Evolutionary conservation across 2,113 vertebrate species (phyloP).

Genomic region (Lota lota): DNA sequence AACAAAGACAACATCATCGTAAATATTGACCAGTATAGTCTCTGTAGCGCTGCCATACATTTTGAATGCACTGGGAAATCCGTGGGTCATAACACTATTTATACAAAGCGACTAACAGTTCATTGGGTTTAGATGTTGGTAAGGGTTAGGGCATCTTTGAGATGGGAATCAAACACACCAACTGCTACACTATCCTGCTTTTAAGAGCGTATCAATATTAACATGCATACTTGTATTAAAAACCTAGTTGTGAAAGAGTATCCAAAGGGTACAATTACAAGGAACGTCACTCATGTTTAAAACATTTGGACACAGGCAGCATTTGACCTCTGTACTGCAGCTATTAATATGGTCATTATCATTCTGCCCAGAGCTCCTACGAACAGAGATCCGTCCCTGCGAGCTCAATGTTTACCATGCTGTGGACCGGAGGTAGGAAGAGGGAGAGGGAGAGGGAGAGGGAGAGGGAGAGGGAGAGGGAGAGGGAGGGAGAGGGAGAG

Average conservation of each 20-base stretch:
- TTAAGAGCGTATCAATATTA: no score
- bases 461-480: neutral
- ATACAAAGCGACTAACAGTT: no score
- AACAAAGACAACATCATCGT: no score
- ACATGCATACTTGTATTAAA: neutral
- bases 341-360: neutral
- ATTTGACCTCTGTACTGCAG: neutral
- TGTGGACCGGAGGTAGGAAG: neutral
- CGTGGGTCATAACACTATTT: no score
- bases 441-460: neutral
- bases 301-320: neutral
- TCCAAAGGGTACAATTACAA: neutral
- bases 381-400: neutral
- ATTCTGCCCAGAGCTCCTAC: no score
- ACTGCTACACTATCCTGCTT: no score
- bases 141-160: no score
- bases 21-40: no score
- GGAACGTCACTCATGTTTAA: neutral
- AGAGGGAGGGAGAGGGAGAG: no score
- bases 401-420: conserved; percentile 7
- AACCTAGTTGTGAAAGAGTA: neutral
- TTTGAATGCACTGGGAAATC: no score
- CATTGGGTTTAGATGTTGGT: no score
- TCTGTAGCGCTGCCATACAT: no score
- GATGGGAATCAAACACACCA: neutral